These are phyloP conservation scores for Diadophis punctatus DNA, from an alignment of 2,113 vertebrate genomes.

Conservation along the genomic window DNA sequence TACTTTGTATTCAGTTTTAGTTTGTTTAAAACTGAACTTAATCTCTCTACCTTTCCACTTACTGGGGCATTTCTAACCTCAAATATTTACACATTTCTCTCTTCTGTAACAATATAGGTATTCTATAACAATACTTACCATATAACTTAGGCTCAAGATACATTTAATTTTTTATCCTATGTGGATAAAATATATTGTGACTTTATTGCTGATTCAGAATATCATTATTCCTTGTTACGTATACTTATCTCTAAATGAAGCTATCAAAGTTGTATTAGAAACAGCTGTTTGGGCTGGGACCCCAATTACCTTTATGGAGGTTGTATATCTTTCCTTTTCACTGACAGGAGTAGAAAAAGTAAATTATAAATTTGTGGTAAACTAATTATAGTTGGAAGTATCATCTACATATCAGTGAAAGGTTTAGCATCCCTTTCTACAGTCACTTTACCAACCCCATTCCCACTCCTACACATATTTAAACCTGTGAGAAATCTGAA, in stretches of 20 bases:
- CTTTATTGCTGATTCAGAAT: not conserved
- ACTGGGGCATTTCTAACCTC: not conserved
- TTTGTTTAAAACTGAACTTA: not conserved
- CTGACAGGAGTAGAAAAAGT: not conserved
- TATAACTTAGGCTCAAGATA: not conserved
- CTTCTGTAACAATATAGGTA: not conserved
- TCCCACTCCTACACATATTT: not conserved
- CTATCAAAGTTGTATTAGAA: not conserved
- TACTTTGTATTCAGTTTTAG: not conserved
- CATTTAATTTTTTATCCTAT: not conserved
- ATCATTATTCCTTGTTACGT: not conserved
- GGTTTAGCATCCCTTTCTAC: not conserved
- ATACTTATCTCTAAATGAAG: not conserved
- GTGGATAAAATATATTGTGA: not conserved
- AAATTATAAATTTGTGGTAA: not conserved
- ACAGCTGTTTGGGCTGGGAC: not conserved
- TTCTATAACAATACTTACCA: not conserved
- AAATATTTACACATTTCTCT: not conserved
- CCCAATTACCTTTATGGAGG: not conserved
- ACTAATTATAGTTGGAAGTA: not conserved
- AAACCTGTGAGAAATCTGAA: not conserved
- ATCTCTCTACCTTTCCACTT: not conserved
- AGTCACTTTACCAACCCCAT: not conserved
- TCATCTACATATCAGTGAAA: not conserved
- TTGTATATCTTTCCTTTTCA: not conserved